A percentile compares a stretch with the other conserved stretches of the same genome.
Conservation (phyloP, 2,888 invertebrate genomes). For the Ochropleura plecta region DNA sequence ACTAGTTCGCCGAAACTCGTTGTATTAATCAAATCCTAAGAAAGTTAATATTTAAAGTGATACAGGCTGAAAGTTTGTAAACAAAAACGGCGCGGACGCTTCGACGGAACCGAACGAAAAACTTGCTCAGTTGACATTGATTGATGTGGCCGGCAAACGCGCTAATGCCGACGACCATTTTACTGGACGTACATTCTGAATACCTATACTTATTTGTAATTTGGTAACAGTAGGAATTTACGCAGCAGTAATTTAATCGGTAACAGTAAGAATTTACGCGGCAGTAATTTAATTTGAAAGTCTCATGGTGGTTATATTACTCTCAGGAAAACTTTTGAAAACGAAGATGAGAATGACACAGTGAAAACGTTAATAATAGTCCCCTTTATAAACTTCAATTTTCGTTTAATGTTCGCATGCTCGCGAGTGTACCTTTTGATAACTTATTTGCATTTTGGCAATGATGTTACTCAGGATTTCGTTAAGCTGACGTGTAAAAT, state of each 20-base stretch:
- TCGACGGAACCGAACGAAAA: constrained; percentile 85
- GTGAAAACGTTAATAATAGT: constrained; percentile 18
- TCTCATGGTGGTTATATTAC: constrained; percentile 60
- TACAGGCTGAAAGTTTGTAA: constrained; percentile 84
- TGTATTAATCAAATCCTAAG: constrained; percentile 77
- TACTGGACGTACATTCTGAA: constrained; percentile 74
- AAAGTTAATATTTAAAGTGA: constrained; percentile 83
- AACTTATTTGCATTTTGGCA: constrained; percentile 75
- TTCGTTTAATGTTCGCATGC: constrained; percentile 25
- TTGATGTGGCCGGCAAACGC: constrained; percentile 83
- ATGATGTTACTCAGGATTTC: constrained; percentile 77
- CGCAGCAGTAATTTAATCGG: constrained; percentile 56
- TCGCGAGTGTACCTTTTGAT: constrained; percentile 58
- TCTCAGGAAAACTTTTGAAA: constrained; percentile 49
- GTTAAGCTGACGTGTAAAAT: constrained; percentile 84
- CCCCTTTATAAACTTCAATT: constrained; percentile 15
- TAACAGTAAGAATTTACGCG: constrained; percentile 64
- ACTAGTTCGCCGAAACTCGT: constrained; percentile 66
- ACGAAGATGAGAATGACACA: constrained; percentile 18
- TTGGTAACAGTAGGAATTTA: constrained; percentile 65
- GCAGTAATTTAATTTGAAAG: constrained; percentile 66
- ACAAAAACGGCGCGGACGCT: constrained; percentile 85
- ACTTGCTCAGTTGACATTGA: constrained; percentile 87
- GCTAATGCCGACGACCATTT: constrained; percentile 78
- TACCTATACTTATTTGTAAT: constrained; percentile 71